Evolutionary conservation across 64 coral and sea anemone genomes (phyloP).

Genomic region (Exaiptasia diaphana): DNA sequence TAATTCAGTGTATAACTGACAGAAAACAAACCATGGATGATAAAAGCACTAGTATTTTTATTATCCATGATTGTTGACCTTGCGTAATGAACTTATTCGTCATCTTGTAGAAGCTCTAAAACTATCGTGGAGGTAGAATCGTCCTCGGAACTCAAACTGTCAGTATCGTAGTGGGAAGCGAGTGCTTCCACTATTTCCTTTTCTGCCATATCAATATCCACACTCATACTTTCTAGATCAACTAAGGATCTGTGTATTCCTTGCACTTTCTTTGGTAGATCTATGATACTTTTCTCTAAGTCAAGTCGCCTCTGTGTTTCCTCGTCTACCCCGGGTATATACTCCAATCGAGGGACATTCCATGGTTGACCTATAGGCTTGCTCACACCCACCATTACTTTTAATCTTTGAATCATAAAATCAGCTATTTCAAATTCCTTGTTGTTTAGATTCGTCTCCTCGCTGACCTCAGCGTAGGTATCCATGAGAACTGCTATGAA

Average conservation of each 20-base stretch:
- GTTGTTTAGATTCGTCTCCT: slow-evolving; percentile 22
- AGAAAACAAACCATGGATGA: too few species aligned
- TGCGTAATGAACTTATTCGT: too few species aligned
- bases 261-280: neutral
- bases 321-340: neutral
- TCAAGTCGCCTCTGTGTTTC: neutral
- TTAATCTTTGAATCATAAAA: slow-evolving; percentile 47
- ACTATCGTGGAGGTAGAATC: too few species aligned
- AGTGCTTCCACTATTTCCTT: too few species aligned
- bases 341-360: neutral
- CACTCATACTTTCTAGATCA: too few species aligned
- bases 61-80: too few species aligned
- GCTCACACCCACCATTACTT: neutral
- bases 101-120: too few species aligned
- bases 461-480: slow-evolving; percentile 33
- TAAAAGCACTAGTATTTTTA: too few species aligned
- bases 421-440: slow-evolving; percentile 51
- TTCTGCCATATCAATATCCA: too few species aligned
- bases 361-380: neutral
- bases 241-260: neutral
- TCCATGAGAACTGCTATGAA: slow-evolving; percentile 62
- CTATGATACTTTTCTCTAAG: neutral
- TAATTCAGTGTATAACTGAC: too few species aligned
- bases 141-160: too few species aligned
- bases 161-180: too few species aligned